These are phyloP conservation scores for Anaspis maculata DNA, from an alignment of 2,888 invertebrate genomes.

Conservation along the genomic window DNA sequence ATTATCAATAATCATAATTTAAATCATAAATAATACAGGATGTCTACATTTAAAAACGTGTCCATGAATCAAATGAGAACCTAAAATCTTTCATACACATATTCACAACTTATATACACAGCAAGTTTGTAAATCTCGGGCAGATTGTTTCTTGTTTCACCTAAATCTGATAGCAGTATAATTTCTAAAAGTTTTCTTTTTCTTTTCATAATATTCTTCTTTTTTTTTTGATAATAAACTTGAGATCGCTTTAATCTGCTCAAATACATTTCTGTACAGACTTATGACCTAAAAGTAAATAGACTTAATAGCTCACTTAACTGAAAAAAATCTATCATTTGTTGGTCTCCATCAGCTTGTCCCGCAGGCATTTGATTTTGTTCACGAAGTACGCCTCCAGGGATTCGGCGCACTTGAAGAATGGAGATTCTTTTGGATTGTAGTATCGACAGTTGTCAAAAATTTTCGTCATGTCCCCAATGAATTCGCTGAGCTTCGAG, in stretches of 20 bases:
- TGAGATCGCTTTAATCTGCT: constrained; percentile 30
- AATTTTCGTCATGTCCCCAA: constrained; percentile 96
- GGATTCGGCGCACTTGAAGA: constrained; percentile 92
- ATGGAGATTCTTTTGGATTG: constrained; percentile 91
- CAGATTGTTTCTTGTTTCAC: constrained; percentile 20
- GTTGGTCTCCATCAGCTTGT: constrained; percentile 63
- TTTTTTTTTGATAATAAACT: constrained; percentile 19
- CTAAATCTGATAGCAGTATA: too few species aligned
- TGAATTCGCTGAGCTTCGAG: constrained; percentile 85
- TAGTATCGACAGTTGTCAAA: constrained; percentile 98
- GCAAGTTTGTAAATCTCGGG: constrained; percentile 15
- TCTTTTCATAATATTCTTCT: too few species aligned
- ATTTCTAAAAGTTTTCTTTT: too few species aligned
- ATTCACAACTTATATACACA: constrained; percentile 21
- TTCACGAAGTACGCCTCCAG: constrained; percentile 93
- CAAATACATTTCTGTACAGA: constrained; percentile 18
- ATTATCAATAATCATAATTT: constrained; percentile 15
- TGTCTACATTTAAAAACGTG: constrained; percentile 3
- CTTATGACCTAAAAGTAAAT: constrained; percentile 20
- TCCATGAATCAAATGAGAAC: constrained; percentile 7
- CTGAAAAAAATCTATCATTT: constrained; percentile 21
- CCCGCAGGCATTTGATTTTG: constrained; percentile 81
- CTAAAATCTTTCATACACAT: constrained; percentile 16
- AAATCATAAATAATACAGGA: constrained; percentile 7
- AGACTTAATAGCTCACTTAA: constrained; percentile 9